Evolutionary conservation across 2,113 vertebrate species (phyloP).

Genomic region (Pipa parva): DNA sequence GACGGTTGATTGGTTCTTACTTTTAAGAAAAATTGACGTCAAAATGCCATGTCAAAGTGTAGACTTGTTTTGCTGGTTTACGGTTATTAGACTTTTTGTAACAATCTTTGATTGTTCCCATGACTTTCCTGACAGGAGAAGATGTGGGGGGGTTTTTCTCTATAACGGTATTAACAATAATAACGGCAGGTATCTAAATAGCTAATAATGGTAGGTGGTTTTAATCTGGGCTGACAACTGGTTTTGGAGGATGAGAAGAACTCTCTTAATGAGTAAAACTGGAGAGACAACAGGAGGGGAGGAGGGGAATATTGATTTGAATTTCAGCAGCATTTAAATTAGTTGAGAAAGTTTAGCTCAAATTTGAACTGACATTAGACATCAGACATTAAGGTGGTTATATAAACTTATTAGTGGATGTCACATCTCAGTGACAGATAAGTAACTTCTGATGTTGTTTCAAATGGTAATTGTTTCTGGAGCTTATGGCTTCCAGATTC

Average conservation of each 20-base stretch:
- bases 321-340: conserved; percentile 29
- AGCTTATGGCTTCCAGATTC: no score
- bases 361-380: conserved; percentile 34
- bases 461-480: no score
- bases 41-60: conserved; percentile 32
- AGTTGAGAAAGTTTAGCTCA: conserved; percentile 26
- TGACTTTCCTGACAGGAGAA: conserved; percentile 20
- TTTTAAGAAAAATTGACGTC: conserved; percentile 30
- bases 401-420: neutral
- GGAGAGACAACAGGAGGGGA: neutral
- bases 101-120: conserved; percentile 31
- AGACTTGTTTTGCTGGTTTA: conserved; percentile 23
- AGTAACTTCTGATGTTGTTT: neutral
- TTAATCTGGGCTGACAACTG: conserved; percentile 26
- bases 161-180: conserved; percentile 1
- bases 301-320: conserved; percentile 1
- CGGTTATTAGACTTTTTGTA: conserved; percentile 7
- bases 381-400: conserved; percentile 23
- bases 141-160: conserved; percentile 1
- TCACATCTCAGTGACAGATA: neutral
- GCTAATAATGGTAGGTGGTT: conserved; percentile 16
- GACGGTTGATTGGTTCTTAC: conserved; percentile 12
- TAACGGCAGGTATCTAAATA: conserved; percentile 26
- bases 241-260: conserved; percentile 8
- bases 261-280: conserved; percentile 28